phyloP scores from a whole-genome alignment of 1,140 invertebrate species.

The Sarcophaga peregrina region DNA sequence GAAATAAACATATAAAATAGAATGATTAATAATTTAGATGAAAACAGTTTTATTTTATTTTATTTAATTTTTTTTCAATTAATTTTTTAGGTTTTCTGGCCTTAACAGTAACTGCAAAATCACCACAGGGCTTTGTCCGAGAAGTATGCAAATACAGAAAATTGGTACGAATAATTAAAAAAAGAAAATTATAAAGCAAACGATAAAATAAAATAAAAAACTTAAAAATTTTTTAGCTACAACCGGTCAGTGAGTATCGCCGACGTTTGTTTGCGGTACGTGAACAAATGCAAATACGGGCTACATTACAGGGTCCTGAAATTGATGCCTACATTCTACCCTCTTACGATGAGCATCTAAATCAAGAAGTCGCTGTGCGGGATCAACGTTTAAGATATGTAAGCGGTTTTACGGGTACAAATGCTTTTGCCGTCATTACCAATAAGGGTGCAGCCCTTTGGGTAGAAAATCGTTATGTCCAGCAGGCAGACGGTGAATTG shows the following conservation, averaged over 20 bases:
- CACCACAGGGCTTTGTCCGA: slow-evolving; percentile 54
- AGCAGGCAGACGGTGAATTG: slow-evolving; percentile 80
- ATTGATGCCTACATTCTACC: slow-evolving; percentile 82
- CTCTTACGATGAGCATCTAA: slow-evolving; percentile 83
- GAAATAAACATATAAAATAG: neutral
- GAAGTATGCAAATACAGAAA: slow-evolving; percentile 60
- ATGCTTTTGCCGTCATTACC: slow-evolving; percentile 84
- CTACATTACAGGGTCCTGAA: slow-evolving; percentile 72
- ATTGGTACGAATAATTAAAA: slow-evolving; percentile 50
- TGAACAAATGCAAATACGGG: slow-evolving; percentile 74
- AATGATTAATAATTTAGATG: no score
- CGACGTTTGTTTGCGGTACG: slow-evolving; percentile 71
- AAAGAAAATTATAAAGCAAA: neutral
- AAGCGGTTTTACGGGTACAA: slow-evolving; percentile 87
- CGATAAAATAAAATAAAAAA: neutral
- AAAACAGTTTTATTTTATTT: neutral
- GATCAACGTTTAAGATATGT: slow-evolving; percentile 86
- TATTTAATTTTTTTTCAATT: neutral
- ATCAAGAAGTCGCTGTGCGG: slow-evolving; percentile 75
- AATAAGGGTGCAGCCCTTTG: slow-evolving; percentile 82
- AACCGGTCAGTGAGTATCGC: slow-evolving; percentile 64
- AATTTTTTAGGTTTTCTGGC: slow-evolving; percentile 46
- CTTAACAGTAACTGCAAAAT: slow-evolving; percentile 46
- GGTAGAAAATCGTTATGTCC: slow-evolving; percentile 89
- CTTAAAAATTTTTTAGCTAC: slow-evolving; percentile 50